Conservation (phyloP, 2,113 vertebrate genomes). For the Rhadina sibilatrix region DNA sequence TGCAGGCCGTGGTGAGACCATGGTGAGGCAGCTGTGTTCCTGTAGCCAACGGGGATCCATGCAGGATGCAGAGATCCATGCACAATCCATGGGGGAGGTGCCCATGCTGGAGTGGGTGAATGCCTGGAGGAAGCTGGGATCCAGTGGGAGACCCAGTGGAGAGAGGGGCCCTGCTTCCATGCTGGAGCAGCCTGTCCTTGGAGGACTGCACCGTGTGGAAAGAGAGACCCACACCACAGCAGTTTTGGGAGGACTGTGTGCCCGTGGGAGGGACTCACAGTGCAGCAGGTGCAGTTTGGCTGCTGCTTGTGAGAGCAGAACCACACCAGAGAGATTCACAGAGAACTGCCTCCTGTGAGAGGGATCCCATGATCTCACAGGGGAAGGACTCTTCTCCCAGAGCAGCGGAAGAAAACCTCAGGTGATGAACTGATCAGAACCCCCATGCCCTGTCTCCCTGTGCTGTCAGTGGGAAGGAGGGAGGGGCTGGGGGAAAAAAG, state of each 20-base stretch:
- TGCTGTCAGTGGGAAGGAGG: background rate
- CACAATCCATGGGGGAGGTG: no score
- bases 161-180: background rate
- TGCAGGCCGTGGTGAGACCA: background rate
- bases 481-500: no score
- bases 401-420: fast-evolving
- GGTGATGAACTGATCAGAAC: background rate
- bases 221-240: background rate
- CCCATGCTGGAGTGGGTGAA: fast-evolving
- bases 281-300: background rate
- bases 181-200: background rate
- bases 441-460: background rate
- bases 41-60: no score
- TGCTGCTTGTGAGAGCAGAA: fast-evolving
- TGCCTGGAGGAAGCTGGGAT: background rate
- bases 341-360: background rate
- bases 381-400: background rate
- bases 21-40: background rate
- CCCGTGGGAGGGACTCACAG: fast-evolving
- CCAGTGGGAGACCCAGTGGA: background rate
- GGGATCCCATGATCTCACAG: background rate
- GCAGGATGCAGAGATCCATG: background rate
- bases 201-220: background rate
- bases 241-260: background rate
- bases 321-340: fast-evolving